Base-by-base conservation (phyloP, 2,888 invertebrate genomes). In the Andrena chrysosceles region DNA sequence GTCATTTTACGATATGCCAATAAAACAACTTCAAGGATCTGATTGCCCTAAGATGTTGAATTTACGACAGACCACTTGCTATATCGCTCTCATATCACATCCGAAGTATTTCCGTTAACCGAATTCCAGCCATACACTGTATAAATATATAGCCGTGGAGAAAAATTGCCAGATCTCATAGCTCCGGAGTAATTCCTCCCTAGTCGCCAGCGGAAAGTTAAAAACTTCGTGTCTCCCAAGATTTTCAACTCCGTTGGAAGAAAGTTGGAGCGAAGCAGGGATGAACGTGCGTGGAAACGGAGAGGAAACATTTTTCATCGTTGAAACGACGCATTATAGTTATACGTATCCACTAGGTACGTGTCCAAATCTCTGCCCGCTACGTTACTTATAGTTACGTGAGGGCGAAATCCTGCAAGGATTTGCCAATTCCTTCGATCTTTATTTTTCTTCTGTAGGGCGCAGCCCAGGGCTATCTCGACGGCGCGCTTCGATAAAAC, bases 341-440 rank as follows among this genome's bases (percentile, higher is more conserved):
- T 83, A 77, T 85, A 86, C 64, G 74, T 88, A 83, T 84, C 78
- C 73, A 56, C 71, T 60, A 60, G 70, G 63, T 77, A 80, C 70
- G 81, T 62, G 85, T 76, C 71, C 56, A 49, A 85, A 79, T 77
- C 84, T 86, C 78, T 84, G 80, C 75, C 77, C 75, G 85, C 79
- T 67, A 72, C 89, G 84, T 90, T 89, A 89, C 85, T 90, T 87
- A 89, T 71, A 68, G 84, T 90, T 87, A 85, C 77, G 42, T 5
- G 59, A 67, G 66, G 68, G 84, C 83, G 85, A 86, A 84, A 87
- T 84, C 85, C 77, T 63, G 81, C 72, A 83, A 87, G 81, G 85
- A 87, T 86, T 84, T 78, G 78, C 77, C 80, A 79, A 84, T 88
- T 87, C 77, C 69, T 13, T 81, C 85, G 85, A 84, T 84, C 85